A percentile compares a stretch with the other conserved stretches of the same genome.
Evolutionary conservation across 2,888 invertebrate species (phyloP).

Genomic region (Theretra japonica): DNA sequence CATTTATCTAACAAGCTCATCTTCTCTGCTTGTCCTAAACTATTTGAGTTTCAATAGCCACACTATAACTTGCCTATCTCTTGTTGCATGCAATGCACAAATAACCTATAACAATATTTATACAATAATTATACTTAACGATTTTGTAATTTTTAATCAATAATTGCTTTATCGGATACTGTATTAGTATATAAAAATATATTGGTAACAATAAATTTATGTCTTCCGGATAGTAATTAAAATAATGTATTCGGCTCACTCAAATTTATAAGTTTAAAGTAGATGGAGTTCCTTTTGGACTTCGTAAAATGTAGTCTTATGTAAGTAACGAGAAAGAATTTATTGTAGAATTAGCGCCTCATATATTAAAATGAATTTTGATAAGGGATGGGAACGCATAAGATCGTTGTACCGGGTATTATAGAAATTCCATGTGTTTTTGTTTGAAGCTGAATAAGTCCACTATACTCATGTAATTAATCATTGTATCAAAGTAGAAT

Average conservation of each 20-base stretch:
- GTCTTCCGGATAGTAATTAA: slow-evolving; percentile 82
- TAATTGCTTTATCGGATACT: slow-evolving; percentile 36
- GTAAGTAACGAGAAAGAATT: slow-evolving; percentile 76
- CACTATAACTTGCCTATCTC: slow-evolving; percentile 11
- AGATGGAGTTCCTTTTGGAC: slow-evolving; percentile 72
- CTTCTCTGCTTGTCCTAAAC: slow-evolving; percentile 5
- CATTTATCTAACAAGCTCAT: neutral
- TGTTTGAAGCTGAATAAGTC: neutral
- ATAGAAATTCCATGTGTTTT: neutral
- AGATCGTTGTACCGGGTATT: neutral
- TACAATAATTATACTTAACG: slow-evolving; percentile 11
- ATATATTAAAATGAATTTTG: slow-evolving; percentile 27
- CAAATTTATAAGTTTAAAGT: slow-evolving; percentile 65
- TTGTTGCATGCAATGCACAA: slow-evolving; percentile 4
- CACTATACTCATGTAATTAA: slow-evolving; percentile 3
- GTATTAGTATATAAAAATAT: slow-evolving; percentile 60
- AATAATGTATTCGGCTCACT: slow-evolving; percentile 72
- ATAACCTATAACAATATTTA: slow-evolving; percentile 8
- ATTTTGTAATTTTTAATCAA: slow-evolving; percentile 22
- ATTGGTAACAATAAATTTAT: slow-evolving; percentile 75
- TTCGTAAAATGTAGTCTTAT: slow-evolving; percentile 59
- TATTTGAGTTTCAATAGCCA: neutral
- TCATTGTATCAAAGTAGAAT: neutral
- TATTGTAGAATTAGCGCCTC: slow-evolving; percentile 62
- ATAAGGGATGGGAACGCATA: slow-evolving; percentile 13